Conservation (phyloP, 92 coral and sea anemone genomes). For the Phenganax subtilis region DNA sequence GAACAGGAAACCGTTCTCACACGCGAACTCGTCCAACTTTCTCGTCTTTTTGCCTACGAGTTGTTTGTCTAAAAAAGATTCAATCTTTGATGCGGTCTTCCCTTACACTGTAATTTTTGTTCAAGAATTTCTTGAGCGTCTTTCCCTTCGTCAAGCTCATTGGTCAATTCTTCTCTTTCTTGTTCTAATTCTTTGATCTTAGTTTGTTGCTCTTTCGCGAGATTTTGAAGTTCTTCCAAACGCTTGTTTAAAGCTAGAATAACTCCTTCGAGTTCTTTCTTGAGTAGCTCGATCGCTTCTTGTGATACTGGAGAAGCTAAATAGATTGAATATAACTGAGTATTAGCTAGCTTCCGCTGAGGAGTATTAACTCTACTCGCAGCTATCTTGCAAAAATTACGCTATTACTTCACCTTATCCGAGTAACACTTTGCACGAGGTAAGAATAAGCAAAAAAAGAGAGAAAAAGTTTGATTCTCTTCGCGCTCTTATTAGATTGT, state of each 20-base stretch:
- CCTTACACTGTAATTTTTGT: conserved; percentile 72
- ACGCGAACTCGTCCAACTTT: too few relatives aligned
- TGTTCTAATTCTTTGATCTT: conserved; percentile 58
- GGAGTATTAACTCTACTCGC: too few relatives aligned
- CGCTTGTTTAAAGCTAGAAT: conserved; percentile 70
- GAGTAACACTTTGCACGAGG: too few relatives aligned
- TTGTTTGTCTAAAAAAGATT: neutral
- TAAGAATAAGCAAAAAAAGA: too few relatives aligned
- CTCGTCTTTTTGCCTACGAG: neutral
- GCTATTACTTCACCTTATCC: too few relatives aligned
- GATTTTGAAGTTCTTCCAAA: conserved; percentile 59
- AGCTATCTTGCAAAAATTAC: too few relatives aligned
- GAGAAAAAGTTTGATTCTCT: too few relatives aligned
- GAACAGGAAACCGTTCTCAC: too few relatives aligned
- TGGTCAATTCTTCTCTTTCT: conserved; percentile 59
- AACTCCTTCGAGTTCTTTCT: conserved; percentile 77
- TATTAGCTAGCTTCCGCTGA: neutral
- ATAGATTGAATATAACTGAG: neutral
- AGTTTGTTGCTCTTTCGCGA: conserved; percentile 64
- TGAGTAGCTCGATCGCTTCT: conserved; percentile 52
- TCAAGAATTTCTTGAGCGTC: conserved; percentile 57
- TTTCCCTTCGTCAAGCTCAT: conserved; percentile 51
- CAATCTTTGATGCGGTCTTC: neutral
- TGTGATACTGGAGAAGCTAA: conserved; percentile 25
- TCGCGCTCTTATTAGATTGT: too few relatives aligned